Base-by-base conservation (phyloP, 2,797 vertebrate species). In the Danio kyathit region DNA sequence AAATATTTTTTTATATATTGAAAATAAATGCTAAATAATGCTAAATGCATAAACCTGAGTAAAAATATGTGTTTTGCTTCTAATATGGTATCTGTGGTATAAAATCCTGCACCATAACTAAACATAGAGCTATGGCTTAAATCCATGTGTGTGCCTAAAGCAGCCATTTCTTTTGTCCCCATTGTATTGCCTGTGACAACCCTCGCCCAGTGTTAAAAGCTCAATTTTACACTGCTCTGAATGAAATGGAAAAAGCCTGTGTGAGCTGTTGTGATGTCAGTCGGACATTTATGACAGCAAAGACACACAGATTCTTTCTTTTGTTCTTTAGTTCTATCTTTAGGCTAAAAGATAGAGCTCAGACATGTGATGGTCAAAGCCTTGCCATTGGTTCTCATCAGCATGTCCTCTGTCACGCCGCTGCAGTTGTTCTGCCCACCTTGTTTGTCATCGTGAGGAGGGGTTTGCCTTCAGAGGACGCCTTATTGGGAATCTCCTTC, bases 401-500 rank as follows among this genome's bases (percentile, higher is more conserved):
- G 52, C 60, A 56, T 76, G 46, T 84, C 79, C 66, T 56, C 51
- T 81, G 79, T 76, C 65, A 78, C 65, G 66, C 70, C 82, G 90
- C 91, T 91, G 83, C 78, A 91, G 95, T 92, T 93, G 93, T 94
- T 96, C 93, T 91, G 96, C 97, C 97, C 98, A 99, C 98, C 98
- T 99, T 98, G 95, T 96, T 97, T 94, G 97, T 95, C 96, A 98
- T 94, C 92, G 97, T 96, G 94, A 99, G 97, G 96, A 98, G 98
- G 96, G 97, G 97, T 94, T 98, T 99, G 95, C 96, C 98, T 96
- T 99, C 98, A 92, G 97, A 96, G 92, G 97, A 97, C 95, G 97
- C 96, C 96, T 97, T 97, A 96, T 97, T 98, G 92, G 98, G 97
- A 94, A 98, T 97, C 97, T 99, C 98, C 98, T 99, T 99, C 97